These are phyloP conservation scores for Octomys mimax DNA, from an alignment of 2,797 vertebrate species.

Conservation along the genomic window DNA sequence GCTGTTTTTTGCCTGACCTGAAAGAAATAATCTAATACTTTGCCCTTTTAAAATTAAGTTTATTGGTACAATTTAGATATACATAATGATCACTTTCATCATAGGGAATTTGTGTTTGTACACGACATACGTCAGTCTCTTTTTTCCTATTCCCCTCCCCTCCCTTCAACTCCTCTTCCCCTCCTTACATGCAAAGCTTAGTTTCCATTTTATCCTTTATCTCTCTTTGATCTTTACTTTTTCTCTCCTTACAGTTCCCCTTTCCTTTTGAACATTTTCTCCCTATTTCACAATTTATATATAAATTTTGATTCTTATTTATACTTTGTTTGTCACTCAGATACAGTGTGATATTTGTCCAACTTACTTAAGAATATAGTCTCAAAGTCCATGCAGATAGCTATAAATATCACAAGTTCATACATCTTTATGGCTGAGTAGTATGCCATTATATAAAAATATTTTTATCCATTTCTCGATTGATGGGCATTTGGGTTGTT, in stretches of 20 bases:
- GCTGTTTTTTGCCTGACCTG: not conserved
- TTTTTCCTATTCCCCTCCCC: not conserved
- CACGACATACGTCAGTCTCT: not conserved
- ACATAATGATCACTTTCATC: not conserved
- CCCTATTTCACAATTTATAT: not conserved
- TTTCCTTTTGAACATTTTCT: not conserved
- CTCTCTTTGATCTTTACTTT: not conserved
- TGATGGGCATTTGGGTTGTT: too few species aligned
- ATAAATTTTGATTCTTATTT: not conserved
- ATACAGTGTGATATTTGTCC: not conserved
- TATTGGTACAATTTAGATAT: not conserved
- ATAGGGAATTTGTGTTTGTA: not conserved
- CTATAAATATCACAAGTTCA: too few species aligned
- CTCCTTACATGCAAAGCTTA: not conserved
- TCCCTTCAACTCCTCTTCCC: not conserved
- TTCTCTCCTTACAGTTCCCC: fast-evolving
- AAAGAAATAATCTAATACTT: slow-evolving; percentile 47
- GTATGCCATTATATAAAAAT: too few species aligned
- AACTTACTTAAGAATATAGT: not conserved
- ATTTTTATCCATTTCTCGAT: too few species aligned
- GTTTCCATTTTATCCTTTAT: not conserved
- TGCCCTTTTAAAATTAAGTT: not conserved
- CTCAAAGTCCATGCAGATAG: not conserved
- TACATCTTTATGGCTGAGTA: too few species aligned
- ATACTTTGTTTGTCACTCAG: not conserved